Percentiles rank a stretch among this genome's conserved stretches.
These are phyloP conservation scores for Sebastes cheni DNA, from an alignment of 2,797 vertebrate species.

Conservation along the genomic window DNA sequence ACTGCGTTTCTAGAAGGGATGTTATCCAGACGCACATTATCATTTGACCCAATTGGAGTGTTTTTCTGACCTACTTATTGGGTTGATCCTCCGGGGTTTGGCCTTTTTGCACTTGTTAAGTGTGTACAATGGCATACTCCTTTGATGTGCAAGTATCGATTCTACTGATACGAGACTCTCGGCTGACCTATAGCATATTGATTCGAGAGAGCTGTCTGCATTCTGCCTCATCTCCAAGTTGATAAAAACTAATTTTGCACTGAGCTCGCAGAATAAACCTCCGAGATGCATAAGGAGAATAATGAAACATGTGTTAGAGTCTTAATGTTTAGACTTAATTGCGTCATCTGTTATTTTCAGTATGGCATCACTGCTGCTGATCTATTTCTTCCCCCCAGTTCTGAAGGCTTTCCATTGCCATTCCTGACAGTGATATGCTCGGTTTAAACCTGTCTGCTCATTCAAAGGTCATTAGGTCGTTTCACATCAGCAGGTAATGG, in stretches of 20 bases:
- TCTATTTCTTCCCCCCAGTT: background rate
- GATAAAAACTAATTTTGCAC: conserved; percentile 68
- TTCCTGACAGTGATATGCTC: conserved; percentile 52
- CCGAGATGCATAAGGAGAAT: conserved; percentile 27
- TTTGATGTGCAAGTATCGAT: conserved; percentile 82
- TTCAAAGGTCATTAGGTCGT: conserved; percentile 79
- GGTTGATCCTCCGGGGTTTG: conserved; percentile 71
- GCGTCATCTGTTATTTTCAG: conserved; percentile 23
- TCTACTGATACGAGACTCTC: conserved; percentile 76
- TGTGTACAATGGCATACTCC: conserved; percentile 70
- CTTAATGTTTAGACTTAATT: conserved; percentile 21
- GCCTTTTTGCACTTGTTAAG: conserved; percentile 78
- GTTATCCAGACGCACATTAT: conserved; percentile 64
- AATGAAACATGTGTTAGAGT: conserved; percentile 15
- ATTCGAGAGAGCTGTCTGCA: conserved; percentile 67
- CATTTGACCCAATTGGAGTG: conserved; percentile 77
- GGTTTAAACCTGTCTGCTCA: conserved; percentile 63
- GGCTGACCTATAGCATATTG: conserved; percentile 80
- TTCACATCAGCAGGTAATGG: conserved; percentile 78
- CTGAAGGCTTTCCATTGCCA: conserved; percentile 43
- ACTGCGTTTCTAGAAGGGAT: conserved; percentile 39
- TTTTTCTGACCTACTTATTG: conserved; percentile 80
- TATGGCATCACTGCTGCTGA: conserved; percentile 3
- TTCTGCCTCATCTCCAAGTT: conserved; percentile 55
- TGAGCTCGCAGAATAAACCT: conserved; percentile 36